Conservation (phyloP, 2,797 vertebrate genomes). For the Rhinatrema bivittatum region DNA sequence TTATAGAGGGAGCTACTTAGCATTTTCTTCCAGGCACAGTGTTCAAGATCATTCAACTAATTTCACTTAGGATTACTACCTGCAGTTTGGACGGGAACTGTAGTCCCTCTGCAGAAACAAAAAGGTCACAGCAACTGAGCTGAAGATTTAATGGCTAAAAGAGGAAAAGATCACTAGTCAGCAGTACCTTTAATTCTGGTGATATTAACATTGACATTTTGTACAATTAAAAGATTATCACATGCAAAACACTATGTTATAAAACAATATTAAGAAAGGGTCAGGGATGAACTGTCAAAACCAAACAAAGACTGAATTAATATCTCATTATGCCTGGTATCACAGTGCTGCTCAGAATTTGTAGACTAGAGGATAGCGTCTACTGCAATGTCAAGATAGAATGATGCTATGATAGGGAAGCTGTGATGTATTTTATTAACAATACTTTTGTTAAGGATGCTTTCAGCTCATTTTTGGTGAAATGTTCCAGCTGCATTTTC, state of each 20-base stretch:
- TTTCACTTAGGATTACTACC: constrained; percentile 19
- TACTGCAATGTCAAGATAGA: no score
- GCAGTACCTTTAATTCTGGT: constrained; percentile 25
- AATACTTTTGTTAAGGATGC: no score
- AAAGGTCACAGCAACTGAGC: constrained; percentile 19
- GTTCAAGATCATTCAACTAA: constrained; percentile 19
- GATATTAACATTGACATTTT: constrained; percentile 24
- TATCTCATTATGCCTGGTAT: no score
- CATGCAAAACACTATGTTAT: constrained; percentile 25
- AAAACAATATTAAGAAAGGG: constrained; percentile 21
- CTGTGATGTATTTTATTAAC: no score
- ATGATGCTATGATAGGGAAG: no score
- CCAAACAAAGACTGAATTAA: constrained; percentile 21
- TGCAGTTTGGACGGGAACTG: constrained; percentile 19
- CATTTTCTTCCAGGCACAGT: constrained; percentile 2
- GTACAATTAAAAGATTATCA: constrained; percentile 23
- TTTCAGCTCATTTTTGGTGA: no score
- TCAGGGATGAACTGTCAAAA: constrained; percentile 22
- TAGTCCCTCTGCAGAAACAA: constrained; percentile 18
- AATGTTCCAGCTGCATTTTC: no score
- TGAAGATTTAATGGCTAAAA: constrained; percentile 22
- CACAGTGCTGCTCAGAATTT: no score
- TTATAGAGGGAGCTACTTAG: neutral
- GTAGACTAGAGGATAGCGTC: no score
- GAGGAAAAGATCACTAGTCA: constrained; percentile 25